A percentile compares a stretch with the other conserved stretches of the same genome.
These are phyloP conservation scores for Macrophya alboannulata DNA, from an alignment of 2,888 invertebrate genomes.

Conservation along the genomic window DNA sequence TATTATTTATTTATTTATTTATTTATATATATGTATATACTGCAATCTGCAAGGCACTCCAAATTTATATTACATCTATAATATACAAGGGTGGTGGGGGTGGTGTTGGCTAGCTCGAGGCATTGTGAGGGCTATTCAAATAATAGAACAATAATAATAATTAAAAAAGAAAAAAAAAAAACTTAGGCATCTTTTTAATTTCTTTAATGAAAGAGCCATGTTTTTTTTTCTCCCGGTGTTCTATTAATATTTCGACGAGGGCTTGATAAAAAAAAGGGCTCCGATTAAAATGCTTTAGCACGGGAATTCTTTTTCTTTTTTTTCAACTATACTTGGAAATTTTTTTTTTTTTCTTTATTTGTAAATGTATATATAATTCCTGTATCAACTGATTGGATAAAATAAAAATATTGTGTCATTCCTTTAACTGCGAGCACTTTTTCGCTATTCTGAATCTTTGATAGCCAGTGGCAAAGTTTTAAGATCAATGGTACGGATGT, in stretches of 20 bases:
- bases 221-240: background rate
- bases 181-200: background rate
- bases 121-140: constrained; percentile 59
- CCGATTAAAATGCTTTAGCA: background rate
- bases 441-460: background rate
- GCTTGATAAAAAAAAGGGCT: background rate
- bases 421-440: background rate
- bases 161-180: background rate
- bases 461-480: background rate
- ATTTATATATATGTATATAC: constrained; percentile 74
- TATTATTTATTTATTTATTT: constrained; percentile 66
- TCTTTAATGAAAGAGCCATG: background rate
- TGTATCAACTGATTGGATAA: background rate
- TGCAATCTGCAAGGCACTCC: constrained; percentile 80
- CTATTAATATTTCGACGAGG: background rate
- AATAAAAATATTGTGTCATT: background rate
- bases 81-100: constrained; percentile 72
- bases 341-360: too few relatives aligned
- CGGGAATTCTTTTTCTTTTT: background rate
- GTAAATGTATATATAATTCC: background rate
- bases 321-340: background rate
- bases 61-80: constrained; percentile 78
- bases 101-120: constrained; percentile 61
- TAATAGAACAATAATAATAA: constrained; percentile 19
- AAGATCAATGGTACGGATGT: background rate